Evolutionary conservation across 2,888 invertebrate species (phyloP).

Genomic region (Cheilosia urbana): DNA sequence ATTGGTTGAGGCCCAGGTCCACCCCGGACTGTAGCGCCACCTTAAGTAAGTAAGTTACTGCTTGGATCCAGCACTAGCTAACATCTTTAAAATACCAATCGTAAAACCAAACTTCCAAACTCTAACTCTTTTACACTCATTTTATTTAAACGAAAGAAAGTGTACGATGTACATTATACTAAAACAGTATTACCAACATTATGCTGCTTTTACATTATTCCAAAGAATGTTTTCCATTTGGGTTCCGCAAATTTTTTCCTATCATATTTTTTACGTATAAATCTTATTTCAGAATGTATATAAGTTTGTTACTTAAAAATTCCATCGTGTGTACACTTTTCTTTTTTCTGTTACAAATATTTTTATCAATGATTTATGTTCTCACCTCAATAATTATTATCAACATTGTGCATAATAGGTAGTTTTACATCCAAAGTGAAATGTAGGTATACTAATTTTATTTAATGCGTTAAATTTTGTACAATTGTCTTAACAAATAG

Average conservation of each 20-base stretch:
- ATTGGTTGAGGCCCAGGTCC: no score
- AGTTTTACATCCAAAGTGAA: slow-evolving; percentile 35
- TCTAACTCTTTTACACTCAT: slow-evolving; percentile 59
- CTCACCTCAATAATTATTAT: slow-evolving; percentile 24
- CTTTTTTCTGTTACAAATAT: slow-evolving; percentile 6
- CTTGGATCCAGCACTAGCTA: no score
- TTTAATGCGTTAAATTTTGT: slow-evolving; percentile 46
- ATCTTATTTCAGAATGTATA: slow-evolving; percentile 36
- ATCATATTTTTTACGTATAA: slow-evolving; percentile 36
- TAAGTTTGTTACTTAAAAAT: slow-evolving; percentile 23
- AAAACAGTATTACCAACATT: slow-evolving; percentile 23
- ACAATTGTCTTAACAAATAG: slow-evolving; percentile 58
- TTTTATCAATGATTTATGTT: slow-evolving; percentile 17
- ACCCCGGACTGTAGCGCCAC: no score
- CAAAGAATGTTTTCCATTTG: slow-evolving; percentile 17
- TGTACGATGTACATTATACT: slow-evolving; percentile 24
- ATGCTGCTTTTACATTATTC: slow-evolving; percentile 22
- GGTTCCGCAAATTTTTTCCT: slow-evolving; percentile 2
- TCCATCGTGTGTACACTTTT: slow-evolving; percentile 12
- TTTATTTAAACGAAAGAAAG: slow-evolving; percentile 61
- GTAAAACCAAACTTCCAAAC: no score
- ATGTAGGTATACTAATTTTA: slow-evolving; percentile 3
- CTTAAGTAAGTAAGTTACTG: no score
- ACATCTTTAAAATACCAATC: no score
- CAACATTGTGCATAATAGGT: slow-evolving; percentile 59